Evolutionary conservation across 2,113 vertebrate species (phyloP).

Genomic region (Clinocottus analis): DNA sequence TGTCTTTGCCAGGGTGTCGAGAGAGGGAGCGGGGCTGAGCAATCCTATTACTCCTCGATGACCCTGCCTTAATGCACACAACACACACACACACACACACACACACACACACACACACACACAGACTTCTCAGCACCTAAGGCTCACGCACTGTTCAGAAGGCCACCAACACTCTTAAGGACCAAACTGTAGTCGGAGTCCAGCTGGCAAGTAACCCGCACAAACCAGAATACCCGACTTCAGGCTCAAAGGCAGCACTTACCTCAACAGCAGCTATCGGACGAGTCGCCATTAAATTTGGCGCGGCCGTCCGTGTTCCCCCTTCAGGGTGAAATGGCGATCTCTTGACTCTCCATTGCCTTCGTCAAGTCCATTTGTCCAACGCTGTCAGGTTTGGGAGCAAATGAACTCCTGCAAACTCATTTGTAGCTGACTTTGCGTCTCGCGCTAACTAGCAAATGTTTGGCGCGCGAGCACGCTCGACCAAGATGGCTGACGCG

Average conservation of each 20-base stretch:
- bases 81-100: conserved; percentile 15
- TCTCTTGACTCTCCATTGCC: not conserved
- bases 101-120: conserved; percentile 21
- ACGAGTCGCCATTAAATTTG: not conserved
- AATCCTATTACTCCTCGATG: conserved; percentile 76
- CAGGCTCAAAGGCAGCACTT: not conserved
- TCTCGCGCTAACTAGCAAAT: not conserved
- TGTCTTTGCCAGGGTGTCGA: conserved; percentile 64
- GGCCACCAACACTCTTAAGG: conserved; percentile 22
- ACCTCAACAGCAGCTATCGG: not conserved
- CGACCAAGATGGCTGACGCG: not conserved
- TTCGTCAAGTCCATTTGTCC: not conserved
- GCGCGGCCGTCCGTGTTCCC: not conserved
- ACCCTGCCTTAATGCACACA: conserved; percentile 58
- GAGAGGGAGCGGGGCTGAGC: conserved; percentile 66
- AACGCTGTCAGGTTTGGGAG: no score
- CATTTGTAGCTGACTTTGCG: no score
- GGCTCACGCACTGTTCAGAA: conserved; percentile 23
- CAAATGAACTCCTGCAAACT: no score
- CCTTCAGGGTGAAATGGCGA: not conserved
- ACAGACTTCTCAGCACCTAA: not conserved
- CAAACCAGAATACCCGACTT: not conserved
- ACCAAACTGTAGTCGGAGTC: conserved; percentile 34
- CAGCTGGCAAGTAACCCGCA: not conserved
- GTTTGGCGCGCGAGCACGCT: not conserved